Percentiles rank a stretch among this genome's conserved stretches.
phyloP scores from a whole-genome alignment of 1,140 invertebrate genomes.

The Octopus bimaculoides region DNA sequence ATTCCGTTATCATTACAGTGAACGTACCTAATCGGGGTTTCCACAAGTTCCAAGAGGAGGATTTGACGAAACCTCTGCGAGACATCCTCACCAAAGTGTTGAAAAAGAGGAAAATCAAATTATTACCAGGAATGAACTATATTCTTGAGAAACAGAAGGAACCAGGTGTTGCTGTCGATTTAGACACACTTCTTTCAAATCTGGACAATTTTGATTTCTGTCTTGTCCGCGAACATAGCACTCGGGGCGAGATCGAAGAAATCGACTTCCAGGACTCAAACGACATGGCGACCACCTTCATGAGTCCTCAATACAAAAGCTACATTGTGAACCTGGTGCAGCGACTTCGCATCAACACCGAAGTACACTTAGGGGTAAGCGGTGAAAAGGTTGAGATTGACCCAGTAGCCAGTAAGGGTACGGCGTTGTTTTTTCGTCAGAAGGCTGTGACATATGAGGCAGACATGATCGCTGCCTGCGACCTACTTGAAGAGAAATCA shows the following conservation, averaged over 20 bases:
- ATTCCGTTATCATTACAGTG: slow-evolving; percentile 46
- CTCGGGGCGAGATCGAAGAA: slow-evolving; percentile 31
- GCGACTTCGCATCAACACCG: slow-evolving; percentile 75
- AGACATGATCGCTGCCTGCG: slow-evolving; percentile 81
- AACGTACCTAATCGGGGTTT: slow-evolving; percentile 56
- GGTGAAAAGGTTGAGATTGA: slow-evolving; percentile 90
- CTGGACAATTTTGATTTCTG: slow-evolving; percentile 57
- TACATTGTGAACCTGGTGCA: slow-evolving; percentile 77
- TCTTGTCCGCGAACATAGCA: slow-evolving; percentile 57
- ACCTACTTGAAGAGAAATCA: slow-evolving; percentile 66
- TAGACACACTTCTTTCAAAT: slow-evolving; percentile 49
- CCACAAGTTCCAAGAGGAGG: slow-evolving; percentile 57
- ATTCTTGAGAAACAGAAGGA: slow-evolving; percentile 57
- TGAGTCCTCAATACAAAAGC: slow-evolving; percentile 68
- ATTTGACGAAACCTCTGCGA: slow-evolving; percentile 49
- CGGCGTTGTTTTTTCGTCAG: slow-evolving; percentile 66
- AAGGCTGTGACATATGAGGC: slow-evolving; percentile 76
- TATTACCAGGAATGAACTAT: slow-evolving; percentile 54
- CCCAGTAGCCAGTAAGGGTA: slow-evolving; percentile 67
- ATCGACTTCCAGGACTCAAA: slow-evolving; percentile 30
- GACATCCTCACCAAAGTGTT: slow-evolving; percentile 57
- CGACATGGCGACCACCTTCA: slow-evolving; percentile 40
- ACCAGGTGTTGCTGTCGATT: slow-evolving; percentile 53
- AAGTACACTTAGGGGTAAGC: slow-evolving; percentile 82
- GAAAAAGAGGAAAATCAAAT: slow-evolving; percentile 50